Percentiles rank a stretch among this genome's conserved stretches.
Evolutionary conservation across 2,888 invertebrate genomes (phyloP).

Genomic region (Heliconius aoede): DNA sequence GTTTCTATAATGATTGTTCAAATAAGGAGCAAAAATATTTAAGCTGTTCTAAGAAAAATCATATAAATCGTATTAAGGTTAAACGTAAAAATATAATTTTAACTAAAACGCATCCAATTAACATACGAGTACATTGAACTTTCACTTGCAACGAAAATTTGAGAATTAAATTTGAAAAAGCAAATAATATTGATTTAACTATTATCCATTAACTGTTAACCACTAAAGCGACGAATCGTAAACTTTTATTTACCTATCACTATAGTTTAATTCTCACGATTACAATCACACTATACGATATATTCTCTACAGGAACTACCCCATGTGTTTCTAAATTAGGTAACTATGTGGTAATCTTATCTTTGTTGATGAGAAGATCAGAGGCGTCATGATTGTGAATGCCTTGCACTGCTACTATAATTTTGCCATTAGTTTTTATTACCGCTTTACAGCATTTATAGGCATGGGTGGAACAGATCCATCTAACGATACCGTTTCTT

Average conservation of each 20-base stretch:
- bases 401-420: slow-evolving; percentile 72
- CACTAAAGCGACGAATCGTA: no score
- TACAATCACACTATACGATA: slow-evolving; percentile 1
- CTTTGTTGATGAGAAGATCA: slow-evolving; percentile 66
- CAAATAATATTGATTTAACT: no score
- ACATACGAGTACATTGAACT: no score
- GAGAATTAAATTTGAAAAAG: no score
- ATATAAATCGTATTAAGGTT: no score
- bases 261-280: background rate
- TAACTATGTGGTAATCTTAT: background rate
- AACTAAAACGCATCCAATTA: no score
- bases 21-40: background rate
- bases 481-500: slow-evolving; percentile 66
- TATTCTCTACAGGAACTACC: background rate
- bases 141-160: no score
- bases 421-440: slow-evolving; percentile 67
- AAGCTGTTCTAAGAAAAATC: background rate
- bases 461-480: slow-evolving; percentile 78
- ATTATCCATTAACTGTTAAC: no score
- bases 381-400: slow-evolving; percentile 74
- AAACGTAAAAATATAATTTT: no score
- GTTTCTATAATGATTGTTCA: background rate
- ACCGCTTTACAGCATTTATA: slow-evolving; percentile 77
- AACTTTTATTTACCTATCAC: no score
- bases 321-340: background rate